phyloP scores from a whole-genome alignment of 2,113 vertebrate species.

The Gymnarchus niloticus region DNA sequence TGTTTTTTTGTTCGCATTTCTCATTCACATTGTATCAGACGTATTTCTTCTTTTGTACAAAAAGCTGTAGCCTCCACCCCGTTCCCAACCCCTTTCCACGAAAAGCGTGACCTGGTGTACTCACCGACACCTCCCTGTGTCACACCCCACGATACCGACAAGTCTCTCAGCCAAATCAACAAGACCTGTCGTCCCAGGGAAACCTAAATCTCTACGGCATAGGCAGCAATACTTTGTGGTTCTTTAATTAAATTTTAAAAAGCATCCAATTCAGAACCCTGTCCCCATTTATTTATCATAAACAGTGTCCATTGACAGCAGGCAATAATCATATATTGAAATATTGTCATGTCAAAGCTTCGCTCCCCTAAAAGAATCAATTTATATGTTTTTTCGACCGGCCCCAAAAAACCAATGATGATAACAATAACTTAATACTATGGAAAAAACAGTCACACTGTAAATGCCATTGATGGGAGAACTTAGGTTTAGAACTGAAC shows the following conservation, averaged over 20 bases:
- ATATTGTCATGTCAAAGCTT: background rate
- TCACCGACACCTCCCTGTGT: background rate
- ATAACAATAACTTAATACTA: no score
- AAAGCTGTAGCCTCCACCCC: background rate
- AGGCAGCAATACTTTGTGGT: background rate
- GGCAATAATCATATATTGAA: background rate
- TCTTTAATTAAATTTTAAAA: background rate
- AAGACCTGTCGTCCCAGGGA: background rate
- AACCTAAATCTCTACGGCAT: background rate
- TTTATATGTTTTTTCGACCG: background rate
- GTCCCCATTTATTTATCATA: background rate
- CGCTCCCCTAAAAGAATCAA: background rate
- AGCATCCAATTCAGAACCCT: background rate
- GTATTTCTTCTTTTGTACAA: background rate
- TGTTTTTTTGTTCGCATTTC: background rate
- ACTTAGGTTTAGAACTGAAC: background rate
- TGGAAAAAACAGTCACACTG: background rate
- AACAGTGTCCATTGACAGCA: background rate
- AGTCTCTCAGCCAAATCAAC: background rate
- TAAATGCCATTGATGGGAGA: conserved; percentile 1
- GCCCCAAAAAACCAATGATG: no score
- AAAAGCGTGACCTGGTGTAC: background rate
- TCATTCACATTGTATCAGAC: background rate
- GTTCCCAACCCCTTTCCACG: background rate
- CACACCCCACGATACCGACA: background rate